These are phyloP conservation scores for Teleogryllus occipitalis DNA, from an alignment of 1,140 invertebrate genomes.

Conservation along the genomic window DNA sequence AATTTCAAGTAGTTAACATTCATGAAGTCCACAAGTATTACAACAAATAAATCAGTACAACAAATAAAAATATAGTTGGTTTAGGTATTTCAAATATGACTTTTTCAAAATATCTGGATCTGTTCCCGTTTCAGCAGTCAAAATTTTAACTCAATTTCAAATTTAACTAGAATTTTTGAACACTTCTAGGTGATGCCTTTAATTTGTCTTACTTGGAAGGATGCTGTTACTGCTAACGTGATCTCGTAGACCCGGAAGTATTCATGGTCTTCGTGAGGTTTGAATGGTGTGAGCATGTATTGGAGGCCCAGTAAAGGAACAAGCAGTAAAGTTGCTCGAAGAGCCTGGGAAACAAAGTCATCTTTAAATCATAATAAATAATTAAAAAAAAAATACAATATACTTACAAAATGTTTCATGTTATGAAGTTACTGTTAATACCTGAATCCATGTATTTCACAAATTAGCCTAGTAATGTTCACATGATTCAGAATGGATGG, in stretches of 20 bases:
- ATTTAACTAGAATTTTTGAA: neutral
- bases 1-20: too few species aligned
- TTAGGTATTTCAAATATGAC: too few species aligned
- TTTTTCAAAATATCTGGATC: neutral
- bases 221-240: conserved; percentile 72
- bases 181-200: neutral
- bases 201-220: conserved; percentile 63
- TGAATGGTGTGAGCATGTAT: conserved; percentile 81
- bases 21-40: too few species aligned
- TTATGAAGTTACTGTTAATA: too few species aligned
- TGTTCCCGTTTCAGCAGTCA: neutral
- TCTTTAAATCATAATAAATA: neutral
- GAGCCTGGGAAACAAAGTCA: conserved; percentile 32
- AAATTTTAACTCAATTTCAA: neutral
- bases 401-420: too few species aligned
- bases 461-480: too few species aligned
- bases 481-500: too few species aligned
- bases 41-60: too few species aligned
- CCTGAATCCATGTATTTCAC: too few species aligned
- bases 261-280: conserved; percentile 58
- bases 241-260: conserved; percentile 74
- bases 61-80: neutral
- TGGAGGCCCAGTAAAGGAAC: conserved; percentile 76
- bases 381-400: neutral
- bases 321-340: conserved; percentile 75